Conservation (phyloP, 2,113 vertebrate genomes). For the Anhinga anhinga region DNA sequence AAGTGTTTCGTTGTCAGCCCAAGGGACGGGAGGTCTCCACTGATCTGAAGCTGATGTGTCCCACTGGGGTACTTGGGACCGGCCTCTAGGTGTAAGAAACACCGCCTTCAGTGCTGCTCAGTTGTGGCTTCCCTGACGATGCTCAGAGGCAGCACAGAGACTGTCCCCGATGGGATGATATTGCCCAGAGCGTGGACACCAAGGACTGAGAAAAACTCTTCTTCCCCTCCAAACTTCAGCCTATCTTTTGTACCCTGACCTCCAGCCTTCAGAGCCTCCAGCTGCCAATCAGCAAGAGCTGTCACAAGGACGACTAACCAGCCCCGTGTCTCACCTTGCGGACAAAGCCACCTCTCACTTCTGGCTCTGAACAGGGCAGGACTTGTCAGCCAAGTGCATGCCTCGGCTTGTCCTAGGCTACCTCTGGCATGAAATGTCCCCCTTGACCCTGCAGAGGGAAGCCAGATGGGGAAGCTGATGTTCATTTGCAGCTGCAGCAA, state of each 20-base stretch:
- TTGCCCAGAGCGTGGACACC: no score
- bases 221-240: not conserved
- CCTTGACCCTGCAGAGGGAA: not conserved
- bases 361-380: not conserved
- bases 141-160: not conserved
- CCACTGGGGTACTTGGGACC: not conserved
- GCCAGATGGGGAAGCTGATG: not conserved
- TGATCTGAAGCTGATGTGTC: not conserved
- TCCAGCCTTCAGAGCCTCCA: not conserved
- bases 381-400: not conserved
- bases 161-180: rapidly evolving
- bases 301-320: not conserved
- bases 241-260: not conserved
- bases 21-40: not conserved
- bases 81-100: not conserved
- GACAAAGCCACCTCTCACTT: not conserved
- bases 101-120: not conserved
- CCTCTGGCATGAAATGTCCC: not conserved
- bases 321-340: rapidly evolving
- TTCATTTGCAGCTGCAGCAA: not conserved
- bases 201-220: not conserved
- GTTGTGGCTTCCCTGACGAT: not conserved
- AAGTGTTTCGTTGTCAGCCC: not conserved
- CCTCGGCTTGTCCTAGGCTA: not conserved
- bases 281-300: not conserved